Evolutionary conservation across 1,140 invertebrate genomes (phyloP), one percentile per base, ranked within the genome.

Genomic region (Drosophila navojoa): DNA sequence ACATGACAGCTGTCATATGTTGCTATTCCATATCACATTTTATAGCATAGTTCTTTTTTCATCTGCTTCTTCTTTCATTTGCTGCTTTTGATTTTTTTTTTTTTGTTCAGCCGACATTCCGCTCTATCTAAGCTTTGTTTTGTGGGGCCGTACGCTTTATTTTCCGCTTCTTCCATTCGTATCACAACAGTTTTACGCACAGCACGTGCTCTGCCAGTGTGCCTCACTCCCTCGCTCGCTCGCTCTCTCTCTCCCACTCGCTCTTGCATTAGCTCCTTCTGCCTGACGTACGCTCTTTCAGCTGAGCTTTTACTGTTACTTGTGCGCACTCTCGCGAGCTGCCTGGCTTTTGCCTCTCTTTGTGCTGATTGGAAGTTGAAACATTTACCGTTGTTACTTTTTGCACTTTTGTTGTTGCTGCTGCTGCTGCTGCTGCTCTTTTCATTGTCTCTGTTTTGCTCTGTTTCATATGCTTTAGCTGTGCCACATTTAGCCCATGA

Each of bases 1-100:
- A 85, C 81, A 86, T 87, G 81, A 86, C 81, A 86, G 81, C 81
- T 86, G 81, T 86, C 81, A 86, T 86, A 87, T 86, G 81, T 81
- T 85, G 67, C 74, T 67, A 77, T 85, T 77, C 66, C 74, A 45
- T 59, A 52, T 75, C 63, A 63, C 67, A 86, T 81, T 86, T 76
- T 67, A 59, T 49, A 71, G 58, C 74, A 76, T 67, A 70, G 64
- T 47, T 53, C 6, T 44, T 77, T 70, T 61, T 57, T n/a, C n/a
- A n/a, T n/a, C n/a, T n/a, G n/a, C 19, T 19, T 19, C 19, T 19
- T 45, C 6, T 44, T 77, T 74, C 54, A 52, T 69, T 67, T 42
- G 16, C 5, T 27, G 27, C 27, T 5, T 10, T 5, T 58, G 38
- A 45, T 61, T 69, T 44, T 52, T 49, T 42, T 4, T 53, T n/a